Evolutionary conservation across 2,113 vertebrate genomes (phyloP), one percentile per base, ranked within the genome.

Genomic region (Neodon shergylaensis): DNA sequence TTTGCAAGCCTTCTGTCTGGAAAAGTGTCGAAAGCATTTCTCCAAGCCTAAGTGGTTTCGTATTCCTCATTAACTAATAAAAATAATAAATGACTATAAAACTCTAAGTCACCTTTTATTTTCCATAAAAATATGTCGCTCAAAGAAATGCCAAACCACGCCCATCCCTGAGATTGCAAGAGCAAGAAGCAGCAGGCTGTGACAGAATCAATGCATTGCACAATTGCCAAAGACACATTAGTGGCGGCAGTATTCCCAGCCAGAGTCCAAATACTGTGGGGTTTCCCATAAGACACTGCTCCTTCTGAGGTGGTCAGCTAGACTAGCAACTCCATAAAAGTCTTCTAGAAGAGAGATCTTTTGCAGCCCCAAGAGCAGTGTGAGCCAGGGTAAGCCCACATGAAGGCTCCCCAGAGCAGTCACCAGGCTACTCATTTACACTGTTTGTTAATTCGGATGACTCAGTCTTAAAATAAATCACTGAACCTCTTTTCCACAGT

Each of bases 61-160:
- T 33, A n/a, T 0, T 63, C 87, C 42, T 92, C 70, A 74, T 91
- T 76, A 61, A 54, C 58, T 90, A 66, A 87, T 65, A 83, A 76
- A 36, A 88, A 21, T 78, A 95, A 94, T 92, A 70, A 73, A 49
- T 54, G 11, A 54, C n/a, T 63, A 36, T 82, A 63, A 90, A 87
- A 87, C 61, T 54, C 36, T n/a, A 96, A 93, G 42, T n/a, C 78
- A 83, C 49, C 14, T 88, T 70, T 88, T 42, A n/a, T 78, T 66
- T 95, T 65, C 4, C 26, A 73, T 31, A 58, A 66, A 44, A 68
- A 77, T 94, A 58, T 82, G 73, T 5, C 47, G 78, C 49, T 90
- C 36, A 86, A n/a, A 47, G 28, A 90, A 85, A 82, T 13, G 31
- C 36, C 63, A 90, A 87, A 47, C 42, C 6, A 33, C 13, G 70